These are phyloP conservation scores for Cryptus viduatorius DNA, from an alignment of 2,888 invertebrate species.

Conservation along the genomic window DNA sequence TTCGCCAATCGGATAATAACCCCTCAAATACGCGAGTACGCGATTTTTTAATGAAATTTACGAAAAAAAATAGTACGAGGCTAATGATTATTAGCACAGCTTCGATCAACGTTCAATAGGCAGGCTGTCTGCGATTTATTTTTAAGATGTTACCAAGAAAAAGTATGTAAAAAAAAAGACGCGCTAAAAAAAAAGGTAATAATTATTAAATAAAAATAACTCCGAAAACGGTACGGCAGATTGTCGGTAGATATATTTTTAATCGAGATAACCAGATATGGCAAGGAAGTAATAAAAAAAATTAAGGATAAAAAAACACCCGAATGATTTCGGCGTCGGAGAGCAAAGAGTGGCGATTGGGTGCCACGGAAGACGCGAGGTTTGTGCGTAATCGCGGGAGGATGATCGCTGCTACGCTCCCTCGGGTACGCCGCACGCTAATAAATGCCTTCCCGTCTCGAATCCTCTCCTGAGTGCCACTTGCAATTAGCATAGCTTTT, in stretches of 20 bases:
- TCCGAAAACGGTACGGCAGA: no score
- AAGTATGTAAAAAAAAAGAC: background rate
- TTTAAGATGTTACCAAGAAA: no score
- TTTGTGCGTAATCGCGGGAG: slow-evolving; percentile 25
- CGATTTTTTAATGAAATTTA: background rate
- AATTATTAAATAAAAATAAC: background rate
- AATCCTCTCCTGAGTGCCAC: slow-evolving; percentile 63
- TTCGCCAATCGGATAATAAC: no score
- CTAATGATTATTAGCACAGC: no score
- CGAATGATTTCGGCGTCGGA: slow-evolving; percentile 6
- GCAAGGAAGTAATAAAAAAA: background rate
- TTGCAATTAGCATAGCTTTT: slow-evolving; percentile 69
- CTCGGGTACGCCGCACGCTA: slow-evolving; percentile 34
- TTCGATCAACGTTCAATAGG: no score
- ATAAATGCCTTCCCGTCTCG: slow-evolving; percentile 64
- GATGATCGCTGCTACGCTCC: background rate
- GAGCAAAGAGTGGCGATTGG: background rate
- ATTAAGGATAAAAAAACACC: background rate
- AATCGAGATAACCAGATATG: background rate
- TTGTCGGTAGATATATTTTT: background rate
- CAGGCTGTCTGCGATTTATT: no score
- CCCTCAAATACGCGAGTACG: background rate
- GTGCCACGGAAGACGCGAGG: background rate
- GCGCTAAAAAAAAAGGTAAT: background rate
- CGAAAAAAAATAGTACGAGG: no score